phyloP scores from a whole-genome alignment of 2,113 vertebrate genomes.

The Blennius ocellaris region DNA sequence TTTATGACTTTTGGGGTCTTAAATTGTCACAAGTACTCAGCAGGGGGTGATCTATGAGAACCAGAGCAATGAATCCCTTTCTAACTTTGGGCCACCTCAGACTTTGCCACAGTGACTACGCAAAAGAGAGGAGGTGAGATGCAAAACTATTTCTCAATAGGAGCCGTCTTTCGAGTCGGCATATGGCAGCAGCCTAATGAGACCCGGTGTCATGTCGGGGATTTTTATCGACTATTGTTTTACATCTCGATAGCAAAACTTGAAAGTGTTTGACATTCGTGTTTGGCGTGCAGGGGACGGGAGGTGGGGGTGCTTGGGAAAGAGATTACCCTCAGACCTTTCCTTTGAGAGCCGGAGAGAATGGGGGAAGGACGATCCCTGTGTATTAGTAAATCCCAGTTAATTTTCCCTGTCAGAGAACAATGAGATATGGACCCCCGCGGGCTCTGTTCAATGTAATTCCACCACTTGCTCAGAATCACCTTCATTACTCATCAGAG shows the following conservation, averaged over 20 bases:
- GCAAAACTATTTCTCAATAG: constrained; percentile 45
- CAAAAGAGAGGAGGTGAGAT: constrained; percentile 57
- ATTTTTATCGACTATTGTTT: constrained; percentile 49
- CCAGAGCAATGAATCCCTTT: not conserved
- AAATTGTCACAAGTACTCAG: not conserved
- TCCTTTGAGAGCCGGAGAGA: constrained; percentile 47
- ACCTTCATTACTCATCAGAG: constrained; percentile 77
- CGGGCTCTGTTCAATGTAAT: constrained; percentile 73
- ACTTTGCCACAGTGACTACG: constrained; percentile 29
- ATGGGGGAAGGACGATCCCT: constrained; percentile 44
- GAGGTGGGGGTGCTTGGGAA: constrained; percentile 33
- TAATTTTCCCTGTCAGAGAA: constrained; percentile 81
- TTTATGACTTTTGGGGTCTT: not conserved
- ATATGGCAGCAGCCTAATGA: constrained; percentile 18
- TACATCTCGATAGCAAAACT: constrained; percentile 52
- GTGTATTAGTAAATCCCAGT: constrained; percentile 81
- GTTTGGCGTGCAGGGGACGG: not conserved
- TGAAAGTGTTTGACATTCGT: constrained; percentile 49
- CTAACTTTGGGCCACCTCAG: constrained; percentile 18
- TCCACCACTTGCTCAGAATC: constrained; percentile 72
- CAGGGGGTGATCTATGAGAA: not conserved
- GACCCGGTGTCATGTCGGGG: constrained; percentile 21
- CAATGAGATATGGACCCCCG: constrained; percentile 76
- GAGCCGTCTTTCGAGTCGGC: constrained; percentile 23
- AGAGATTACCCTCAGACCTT: constrained; percentile 65